These are phyloP conservation scores for Rhabditophanes sp. DNA, from an alignment of 2,888 invertebrate genomes.

Conservation along the genomic window DNA sequence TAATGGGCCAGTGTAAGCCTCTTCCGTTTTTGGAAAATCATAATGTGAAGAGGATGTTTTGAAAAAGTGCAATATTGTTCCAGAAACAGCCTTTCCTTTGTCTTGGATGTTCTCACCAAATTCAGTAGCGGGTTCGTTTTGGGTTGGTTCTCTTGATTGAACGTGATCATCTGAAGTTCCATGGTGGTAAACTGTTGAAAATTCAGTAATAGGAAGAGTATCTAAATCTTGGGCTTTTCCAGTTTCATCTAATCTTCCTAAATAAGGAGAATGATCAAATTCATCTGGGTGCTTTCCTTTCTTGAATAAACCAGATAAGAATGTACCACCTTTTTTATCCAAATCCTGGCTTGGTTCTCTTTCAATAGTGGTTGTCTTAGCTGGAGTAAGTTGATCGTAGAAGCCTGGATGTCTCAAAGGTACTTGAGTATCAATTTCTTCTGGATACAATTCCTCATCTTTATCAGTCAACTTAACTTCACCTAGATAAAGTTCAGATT, in stretches of 20 bases:
- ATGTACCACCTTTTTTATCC: slow-evolving; percentile 3
- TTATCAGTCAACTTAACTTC: no score
- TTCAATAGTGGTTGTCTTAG: not conserved
- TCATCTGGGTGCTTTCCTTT: slow-evolving; percentile 6
- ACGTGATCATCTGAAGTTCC: slow-evolving; percentile 8
- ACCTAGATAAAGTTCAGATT: no score
- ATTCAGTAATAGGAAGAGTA: slow-evolving; percentile 5
- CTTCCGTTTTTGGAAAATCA: slow-evolving; percentile 7
- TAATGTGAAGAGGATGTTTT: slow-evolving; percentile 10
- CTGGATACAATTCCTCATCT: no score
- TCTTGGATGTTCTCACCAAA: slow-evolving; percentile 4
- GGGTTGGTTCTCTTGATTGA: not conserved
- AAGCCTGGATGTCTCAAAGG: no score
- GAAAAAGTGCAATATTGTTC: slow-evolving; percentile 6
- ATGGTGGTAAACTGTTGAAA: slow-evolving; percentile 12
- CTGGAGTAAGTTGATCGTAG: no score
- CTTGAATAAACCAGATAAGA: slow-evolving; percentile 6
- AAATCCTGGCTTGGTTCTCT: slow-evolving; percentile 2
- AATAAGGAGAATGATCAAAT: slow-evolving; percentile 2
- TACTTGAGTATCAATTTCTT: no score
- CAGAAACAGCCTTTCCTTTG: slow-evolving; percentile 5
- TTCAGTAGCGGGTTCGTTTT: slow-evolving; percentile 1
- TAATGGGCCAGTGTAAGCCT: slow-evolving; percentile 6
- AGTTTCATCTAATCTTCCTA: slow-evolving; percentile 5
- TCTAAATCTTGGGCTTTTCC: slow-evolving; percentile 2